Base-by-base conservation (phyloP, 2,888 invertebrate genomes). In the Acanthoscelides obtectus region DNA sequence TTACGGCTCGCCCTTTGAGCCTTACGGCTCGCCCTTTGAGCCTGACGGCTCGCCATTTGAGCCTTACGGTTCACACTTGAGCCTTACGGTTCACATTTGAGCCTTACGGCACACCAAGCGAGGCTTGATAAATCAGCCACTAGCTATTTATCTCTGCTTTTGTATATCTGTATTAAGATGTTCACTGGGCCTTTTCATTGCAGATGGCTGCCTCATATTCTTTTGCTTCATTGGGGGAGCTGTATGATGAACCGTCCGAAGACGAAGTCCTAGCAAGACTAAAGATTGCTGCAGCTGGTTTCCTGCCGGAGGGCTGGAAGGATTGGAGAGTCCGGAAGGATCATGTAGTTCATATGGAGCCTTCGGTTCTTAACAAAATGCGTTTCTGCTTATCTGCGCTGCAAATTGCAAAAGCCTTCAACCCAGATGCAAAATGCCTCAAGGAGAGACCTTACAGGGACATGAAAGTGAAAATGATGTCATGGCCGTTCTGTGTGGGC, bases 401-500 rank as follows among this genome's bases (percentile, higher is more conserved):
- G 0, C 77, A 70, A 8, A 65, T 80, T 22, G 76, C 72, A 5
- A 70, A 45, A 64, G 79, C 79, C 0, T 80, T 80, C 25, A 70
- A 74, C 3, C 79, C 78, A 20, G 70, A 72, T 4, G 71, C 72
- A 22, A 70, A 66, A 0, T 69, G 71, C 12, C 69, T 79, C 3
- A 66, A 72, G 6, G 79, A 80, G 67, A 75, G 72, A 66, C 70
- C 67, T 8, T 80, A 74, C 68, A 66, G 76, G 22, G 73, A 77
- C 66, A 75, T 74, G 20, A 80, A 79, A 71, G 64, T 77, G 0
- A 75, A 72, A 22, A 75, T 80, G 70, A 66, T 81, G n/a, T 68
- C 74, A 17, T 80, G 79, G 80, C 73, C 75, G 17, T 72, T 80
- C n/a, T 79, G 78, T 71, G 66, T 72, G 20, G 78, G 75, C n/a